These are phyloP conservation scores for Oxyruncus cristatus DNA, from an alignment of 2,113 vertebrate species.

Conservation along the genomic window DNA sequence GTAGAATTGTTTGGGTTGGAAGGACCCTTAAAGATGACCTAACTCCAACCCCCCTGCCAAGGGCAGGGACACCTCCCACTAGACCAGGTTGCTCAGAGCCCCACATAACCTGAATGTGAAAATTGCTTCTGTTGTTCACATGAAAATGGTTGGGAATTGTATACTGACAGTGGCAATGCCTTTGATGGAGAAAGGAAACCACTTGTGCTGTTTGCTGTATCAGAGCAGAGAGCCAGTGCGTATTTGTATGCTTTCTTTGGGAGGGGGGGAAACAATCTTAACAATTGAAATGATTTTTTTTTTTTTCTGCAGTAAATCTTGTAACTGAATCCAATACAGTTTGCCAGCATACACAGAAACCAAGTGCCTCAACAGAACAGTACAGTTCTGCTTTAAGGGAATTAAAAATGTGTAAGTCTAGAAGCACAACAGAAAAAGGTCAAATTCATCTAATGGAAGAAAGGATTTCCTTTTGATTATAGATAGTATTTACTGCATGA, in stretches of 20 bases:
- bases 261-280: rapidly evolving
- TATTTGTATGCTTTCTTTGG: background rate
- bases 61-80: background rate
- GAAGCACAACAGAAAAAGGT: background rate
- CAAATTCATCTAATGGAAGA: background rate
- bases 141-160: background rate
- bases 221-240: background rate
- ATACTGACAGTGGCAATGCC: background rate
- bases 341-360: background rate
- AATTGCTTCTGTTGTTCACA: background rate
- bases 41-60: background rate
- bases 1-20: background rate
- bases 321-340: background rate
- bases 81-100: background rate
- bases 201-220: background rate
- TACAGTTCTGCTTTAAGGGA: background rate
- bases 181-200: background rate
- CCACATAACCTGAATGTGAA: background rate
- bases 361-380: background rate
- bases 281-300: background rate
- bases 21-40: background rate
- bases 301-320: background rate
- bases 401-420: background rate
- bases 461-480: background rate
- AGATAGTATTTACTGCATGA: background rate